Conservation (phyloP, 2,888 invertebrate genomes). For the Morpho helenor region DNA sequence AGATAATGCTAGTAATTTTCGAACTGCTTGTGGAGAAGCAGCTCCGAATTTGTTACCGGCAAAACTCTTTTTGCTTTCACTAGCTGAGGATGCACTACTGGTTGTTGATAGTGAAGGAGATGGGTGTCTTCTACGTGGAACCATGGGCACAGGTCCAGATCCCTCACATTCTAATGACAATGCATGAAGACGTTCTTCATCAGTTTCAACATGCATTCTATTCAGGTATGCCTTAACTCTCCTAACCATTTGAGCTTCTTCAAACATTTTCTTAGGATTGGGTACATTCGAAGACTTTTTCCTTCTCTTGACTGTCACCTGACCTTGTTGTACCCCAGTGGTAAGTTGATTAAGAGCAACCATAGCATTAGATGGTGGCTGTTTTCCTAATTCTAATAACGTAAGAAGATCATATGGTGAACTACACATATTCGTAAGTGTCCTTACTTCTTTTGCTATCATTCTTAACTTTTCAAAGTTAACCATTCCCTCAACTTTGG, state of each 20-base stretch:
- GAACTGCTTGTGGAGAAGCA: conserved; percentile 97
- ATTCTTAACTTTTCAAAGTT: conserved; percentile 99
- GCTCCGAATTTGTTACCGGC: conserved; percentile 88
- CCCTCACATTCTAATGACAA: conserved; percentile 95
- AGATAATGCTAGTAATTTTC: conserved; percentile 95
- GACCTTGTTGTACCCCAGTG: conserved; percentile 83
- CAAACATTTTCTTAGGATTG: conserved; percentile 99
- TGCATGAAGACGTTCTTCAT: conserved; percentile 93
- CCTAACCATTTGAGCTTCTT: conserved; percentile 99
- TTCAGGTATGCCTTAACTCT: conserved; percentile 97
- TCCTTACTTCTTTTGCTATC: conserved; percentile 97
- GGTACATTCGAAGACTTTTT: conserved; percentile 94
- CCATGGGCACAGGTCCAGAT: conserved; percentile 80
- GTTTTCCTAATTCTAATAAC: conserved; percentile 91
- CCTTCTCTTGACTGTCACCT: conserved; percentile 92
- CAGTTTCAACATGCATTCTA: conserved; percentile 93
- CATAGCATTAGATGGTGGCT: conserved; percentile 93
- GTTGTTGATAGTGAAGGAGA: conserved; percentile 96
- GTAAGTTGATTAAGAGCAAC: conserved; percentile 92
- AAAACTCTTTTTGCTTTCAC: conserved; percentile 83
- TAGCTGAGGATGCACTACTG: conserved; percentile 93
- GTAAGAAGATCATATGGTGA: conserved; percentile 93
- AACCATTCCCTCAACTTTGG: conserved; percentile 90
- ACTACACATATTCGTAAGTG: conserved; percentile 96
- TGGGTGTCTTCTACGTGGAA: conserved; percentile 89